Percentiles rank a stretch among this genome's conserved stretches.
Evolutionary conservation across 2,888 invertebrate genomes (phyloP).

Genomic region (Nephrocerus scutellatus): DNA sequence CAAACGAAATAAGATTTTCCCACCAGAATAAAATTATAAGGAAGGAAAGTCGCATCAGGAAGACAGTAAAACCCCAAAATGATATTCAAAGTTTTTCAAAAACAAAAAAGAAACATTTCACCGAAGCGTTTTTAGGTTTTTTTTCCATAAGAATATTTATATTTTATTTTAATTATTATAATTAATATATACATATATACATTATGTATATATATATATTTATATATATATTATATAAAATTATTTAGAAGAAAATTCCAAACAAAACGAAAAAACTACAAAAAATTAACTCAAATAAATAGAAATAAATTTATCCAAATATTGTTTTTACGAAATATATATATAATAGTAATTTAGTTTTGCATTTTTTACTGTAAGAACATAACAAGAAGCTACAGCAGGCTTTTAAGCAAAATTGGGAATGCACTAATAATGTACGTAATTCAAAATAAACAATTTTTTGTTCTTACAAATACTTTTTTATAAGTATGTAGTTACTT

Average conservation of each 20-base stretch:
- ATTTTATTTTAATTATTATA: conserved; percentile 5
- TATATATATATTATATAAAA: too few relatives aligned
- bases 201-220: conserved; percentile 10
- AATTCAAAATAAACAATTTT: background rate
- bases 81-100: conserved; percentile 9
- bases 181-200: conserved; percentile 4
- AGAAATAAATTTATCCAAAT: conserved; percentile 3
- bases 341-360: too few relatives aligned
- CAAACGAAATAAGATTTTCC: too few relatives aligned
- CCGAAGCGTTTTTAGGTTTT: conserved; percentile 16
- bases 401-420: too few relatives aligned
- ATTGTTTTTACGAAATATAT: conserved; percentile 7
- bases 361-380: too few relatives aligned
- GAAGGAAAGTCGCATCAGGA: conserved; percentile 6
- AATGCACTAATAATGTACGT: background rate
- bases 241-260: conserved; percentile 9
- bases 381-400: too few relatives aligned
- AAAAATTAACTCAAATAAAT: too few relatives aligned
- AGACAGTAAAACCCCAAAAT: conserved; percentile 10
- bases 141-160: conserved; percentile 1
- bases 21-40: conserved; percentile 5
- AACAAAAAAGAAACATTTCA: conserved; percentile 18
- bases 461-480: too few relatives aligned
- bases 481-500: too few relatives aligned
- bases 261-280: conserved; percentile 21